Conservation (phyloP, 2,888 invertebrate species). For the Trissoscelio sp. region DNA sequence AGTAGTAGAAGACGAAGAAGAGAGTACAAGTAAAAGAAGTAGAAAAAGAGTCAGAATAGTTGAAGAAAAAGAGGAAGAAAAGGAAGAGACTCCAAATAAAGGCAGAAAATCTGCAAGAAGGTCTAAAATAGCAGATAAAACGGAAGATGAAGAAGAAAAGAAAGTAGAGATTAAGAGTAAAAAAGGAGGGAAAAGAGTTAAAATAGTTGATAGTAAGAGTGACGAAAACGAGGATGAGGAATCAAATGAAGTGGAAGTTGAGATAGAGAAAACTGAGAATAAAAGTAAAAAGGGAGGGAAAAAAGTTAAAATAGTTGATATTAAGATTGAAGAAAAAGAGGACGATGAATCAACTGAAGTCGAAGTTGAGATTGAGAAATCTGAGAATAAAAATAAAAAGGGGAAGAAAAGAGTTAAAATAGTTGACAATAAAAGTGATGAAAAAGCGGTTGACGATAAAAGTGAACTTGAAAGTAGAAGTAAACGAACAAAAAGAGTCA, state of each 20-base stretch:
- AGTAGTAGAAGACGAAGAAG: background rate
- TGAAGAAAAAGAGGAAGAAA: background rate
- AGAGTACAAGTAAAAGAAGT: background rate
- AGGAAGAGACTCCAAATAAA: background rate
- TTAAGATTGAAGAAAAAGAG: background rate
- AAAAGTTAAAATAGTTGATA: conserved; percentile 1
- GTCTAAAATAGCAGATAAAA: background rate
- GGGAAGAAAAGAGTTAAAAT: conserved; percentile 5
- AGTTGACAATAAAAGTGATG: background rate
- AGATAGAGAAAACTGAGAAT: conserved; percentile 1
- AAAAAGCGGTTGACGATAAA: background rate
- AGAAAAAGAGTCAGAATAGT: background rate
- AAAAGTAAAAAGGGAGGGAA: conserved; percentile 37
- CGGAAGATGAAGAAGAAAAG: background rate
- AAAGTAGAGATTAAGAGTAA: background rate
- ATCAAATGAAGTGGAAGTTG: background rate
- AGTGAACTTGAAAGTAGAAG: conserved; percentile 10
- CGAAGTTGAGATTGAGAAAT: background rate
- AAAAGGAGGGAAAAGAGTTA: background rate
- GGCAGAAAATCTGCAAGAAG: background rate
- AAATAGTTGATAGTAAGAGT: conserved; percentile 15
- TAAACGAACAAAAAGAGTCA: background rate
- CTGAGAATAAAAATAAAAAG: conserved; percentile 12
- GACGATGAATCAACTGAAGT: background rate
- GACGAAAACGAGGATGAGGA: background rate